Base-by-base conservation (phyloP, 2,888 invertebrate species). In the Diloba caeruleocephala region DNA sequence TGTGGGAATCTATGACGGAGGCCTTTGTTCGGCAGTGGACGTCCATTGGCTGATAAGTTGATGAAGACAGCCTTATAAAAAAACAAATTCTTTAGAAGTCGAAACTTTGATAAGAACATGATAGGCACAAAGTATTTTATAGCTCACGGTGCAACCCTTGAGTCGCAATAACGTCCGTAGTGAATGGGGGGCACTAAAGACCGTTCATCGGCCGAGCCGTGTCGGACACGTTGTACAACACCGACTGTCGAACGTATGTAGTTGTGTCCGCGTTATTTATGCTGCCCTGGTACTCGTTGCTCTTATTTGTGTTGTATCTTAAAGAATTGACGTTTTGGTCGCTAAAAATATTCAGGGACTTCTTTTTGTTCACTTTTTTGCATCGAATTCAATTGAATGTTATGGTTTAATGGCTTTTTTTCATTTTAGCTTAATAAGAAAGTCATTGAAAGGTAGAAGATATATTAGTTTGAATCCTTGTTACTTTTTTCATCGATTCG, bases 101-200 rank as follows among this genome's bases (percentile, higher is more conserved):
- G n/a, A n/a, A n/a, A n/a, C n/a, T n/a, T n/a, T n/a, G n/a, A n/a
- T n/a, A 3, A 17, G 2, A 17, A 3, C 17, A 5, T 17, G 7
- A 21, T 21, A 21, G 21, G 21, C 5, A 3, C 2, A 5, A 17
- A 17, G 5, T 17, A 17, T 17, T 17, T 21, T 25, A 3, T 9
- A 28, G 7, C 0, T 31, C n/a, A 14, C 5, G 25, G 13, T 44
- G 45, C 74, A 74, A 34, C 74, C 65, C 71, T 74, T 60, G 14
- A 34, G 31, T 28, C 12, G 29, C 46, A 31, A 46, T 49, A 29
- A 42, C 15, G 44, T 58, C 54, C 51, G 56, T 65, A 67, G 71
- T 85, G 86, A 87, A 87, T 87, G 84, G 79, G 81, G 78, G 74
- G 77, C 81, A 80, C 81, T 85, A 83, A 85, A 85, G 82, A 81